Evolutionary conservation across 2,888 invertebrate genomes (phyloP).

Genomic region (Sceliomorpha sp.): DNA sequence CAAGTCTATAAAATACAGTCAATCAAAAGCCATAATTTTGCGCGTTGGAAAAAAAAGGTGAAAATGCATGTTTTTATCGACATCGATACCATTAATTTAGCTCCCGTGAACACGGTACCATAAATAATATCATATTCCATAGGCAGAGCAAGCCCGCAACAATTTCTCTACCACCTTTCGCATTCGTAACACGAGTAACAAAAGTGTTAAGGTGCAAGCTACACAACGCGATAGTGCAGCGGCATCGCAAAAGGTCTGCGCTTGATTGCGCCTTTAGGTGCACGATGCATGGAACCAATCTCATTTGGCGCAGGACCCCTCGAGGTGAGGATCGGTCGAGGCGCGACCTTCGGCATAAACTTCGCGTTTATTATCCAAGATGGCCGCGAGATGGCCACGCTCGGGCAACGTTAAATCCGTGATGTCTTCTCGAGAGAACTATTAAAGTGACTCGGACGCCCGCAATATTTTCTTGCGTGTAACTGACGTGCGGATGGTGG

Average conservation of each 20-base stretch:
- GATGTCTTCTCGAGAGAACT: slow-evolving; percentile 28
- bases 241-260: slow-evolving; percentile 47
- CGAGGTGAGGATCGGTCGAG: slow-evolving; percentile 63
- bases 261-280: slow-evolving; percentile 63
- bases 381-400: slow-evolving; percentile 45
- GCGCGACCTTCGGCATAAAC: slow-evolving; percentile 64
- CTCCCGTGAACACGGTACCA: slow-evolving; percentile 36
- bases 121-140: slow-evolving; percentile 48
- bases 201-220: slow-evolving; percentile 34
- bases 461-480: slow-evolving; percentile 26
- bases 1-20: slow-evolving; percentile 33
- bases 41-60: slow-evolving; percentile 22
- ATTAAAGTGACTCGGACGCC: slow-evolving; percentile 26
- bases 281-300: slow-evolving; percentile 64
- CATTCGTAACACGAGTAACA: slow-evolving; percentile 32
- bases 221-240: slow-evolving; percentile 26
- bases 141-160: slow-evolving; percentile 29
- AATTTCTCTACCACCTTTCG: slow-evolving; percentile 42
- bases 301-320: slow-evolving; percentile 64
- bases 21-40: slow-evolving; percentile 40
- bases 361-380: slow-evolving; percentile 63
- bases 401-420: slow-evolving; percentile 49
- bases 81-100: slow-evolving; percentile 44
- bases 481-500: background rate
- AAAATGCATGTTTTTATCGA: slow-evolving; percentile 39